Base-by-base conservation (phyloP, 2,113 vertebrate species). In the Peromyscus californicus region DNA sequence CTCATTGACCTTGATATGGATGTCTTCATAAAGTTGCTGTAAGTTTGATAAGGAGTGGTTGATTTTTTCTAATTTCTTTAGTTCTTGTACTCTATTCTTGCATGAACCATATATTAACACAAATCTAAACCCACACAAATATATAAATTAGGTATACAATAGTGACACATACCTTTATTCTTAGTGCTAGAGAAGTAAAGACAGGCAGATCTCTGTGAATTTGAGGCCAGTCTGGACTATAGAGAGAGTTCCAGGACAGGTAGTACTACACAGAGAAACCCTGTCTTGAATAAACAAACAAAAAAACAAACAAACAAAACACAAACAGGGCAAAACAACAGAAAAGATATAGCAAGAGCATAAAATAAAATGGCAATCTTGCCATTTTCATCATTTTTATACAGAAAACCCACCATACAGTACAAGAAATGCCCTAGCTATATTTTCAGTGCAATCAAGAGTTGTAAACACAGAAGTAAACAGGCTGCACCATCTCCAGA, bases 61-160 rank as follows among this genome's bases (percentile, higher is more conserved):
- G 36, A 45, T 33, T 15, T 79, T 90, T 6, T 48, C 19, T 82
- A 21, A 79, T 85, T 11, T 1, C 0, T 51, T 89, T 59, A 67
- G 19, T 89, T 94, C 13, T 54, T 95, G 36, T 26, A 54, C 63
- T 92, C 33, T 84, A 39, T 72, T 19, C 70, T 88, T 93, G 1
- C 21, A 24, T 96, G 13, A 48, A 54, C 7, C 31, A 10, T 61
- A 96, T 87, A 79, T 31, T 31, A 69, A 22, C 16, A 75, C 5
- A 92, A 70, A 42, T 80, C 4, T 75, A 59, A 97, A 69, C 67
- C 59, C 15, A 87, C 33, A 63, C 13, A 92, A 61, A 12, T 96
- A 36, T 21, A 39, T 45, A 33, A 96, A 92, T 42, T 70, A 67
- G 36, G 0, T 79, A 22, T 33, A 8, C 3, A 72, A 1, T 45